phyloP scores from a whole-genome alignment of 2,113 vertebrate genomes.

The Urocolius indicus region DNA sequence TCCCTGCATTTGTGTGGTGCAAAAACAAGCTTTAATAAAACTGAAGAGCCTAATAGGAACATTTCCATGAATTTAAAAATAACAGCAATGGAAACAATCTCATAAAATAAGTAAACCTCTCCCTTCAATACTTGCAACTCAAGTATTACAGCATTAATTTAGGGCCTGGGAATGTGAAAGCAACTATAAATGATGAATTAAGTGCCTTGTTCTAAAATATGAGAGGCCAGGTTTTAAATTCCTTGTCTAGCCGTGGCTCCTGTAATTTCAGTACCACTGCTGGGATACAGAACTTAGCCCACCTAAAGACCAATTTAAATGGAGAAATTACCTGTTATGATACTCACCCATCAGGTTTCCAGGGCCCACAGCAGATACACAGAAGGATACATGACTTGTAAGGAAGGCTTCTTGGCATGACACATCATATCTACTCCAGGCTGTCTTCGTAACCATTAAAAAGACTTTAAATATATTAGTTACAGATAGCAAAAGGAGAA shows the following conservation, averaged over 20 bases:
- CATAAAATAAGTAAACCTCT: conserved; percentile 48
- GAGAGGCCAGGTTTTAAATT: neutral
- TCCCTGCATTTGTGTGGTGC: neutral
- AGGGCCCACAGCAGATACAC: neutral
- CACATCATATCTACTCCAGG: neutral
- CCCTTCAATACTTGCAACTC: conserved; percentile 10
- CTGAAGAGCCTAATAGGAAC: conserved; percentile 39
- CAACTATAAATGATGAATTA: conserved; percentile 9
- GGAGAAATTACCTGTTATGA: neutral
- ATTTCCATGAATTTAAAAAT: conserved; percentile 50
- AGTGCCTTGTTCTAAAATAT: neutral
- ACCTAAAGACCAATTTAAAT: neutral
- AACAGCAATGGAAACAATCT: conserved; percentile 41
- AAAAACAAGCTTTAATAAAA: conserved; percentile 48
- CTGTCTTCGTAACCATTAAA: neutral
- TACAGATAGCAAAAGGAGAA: neutral
- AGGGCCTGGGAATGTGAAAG: conserved; percentile 11
- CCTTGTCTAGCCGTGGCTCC: neutral
- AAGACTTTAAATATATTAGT: neutral
- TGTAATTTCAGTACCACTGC: neutral
- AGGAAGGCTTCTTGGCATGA: neutral
- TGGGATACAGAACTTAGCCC: neutral
- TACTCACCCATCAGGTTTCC: neutral
- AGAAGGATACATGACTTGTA: neutral
- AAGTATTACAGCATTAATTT: conserved; percentile 10